Base-by-base conservation (phyloP, 2,888 invertebrate genomes). In the Metacarcinus magister region DNA sequence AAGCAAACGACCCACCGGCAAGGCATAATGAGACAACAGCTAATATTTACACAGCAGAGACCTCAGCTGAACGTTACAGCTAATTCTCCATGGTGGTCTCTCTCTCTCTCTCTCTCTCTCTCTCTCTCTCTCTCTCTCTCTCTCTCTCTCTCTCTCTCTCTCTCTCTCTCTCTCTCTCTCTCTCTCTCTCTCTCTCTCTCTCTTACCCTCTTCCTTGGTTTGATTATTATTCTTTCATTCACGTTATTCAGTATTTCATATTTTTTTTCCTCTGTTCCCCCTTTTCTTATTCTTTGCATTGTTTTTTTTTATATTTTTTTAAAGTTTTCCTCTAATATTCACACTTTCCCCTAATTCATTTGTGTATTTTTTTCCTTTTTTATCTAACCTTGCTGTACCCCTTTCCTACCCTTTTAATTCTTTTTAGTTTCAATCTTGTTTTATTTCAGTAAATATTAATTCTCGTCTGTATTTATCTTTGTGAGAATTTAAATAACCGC, bases 71-170 rank as follows among this genome's bases (percentile, higher is more conserved):
- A 28, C 87, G n/a, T 28, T 32, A 39, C 89, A n/a, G 43, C 43
- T 89, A 89, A 39, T 89, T 87, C 28, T 39, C 39, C 23, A 13
- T 39, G 5, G 32, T 43, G 32, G 39, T 90, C 90, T 43, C 32
- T 91, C 39, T 91, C 91, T 91, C 39, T 91, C 91, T 91, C 43
- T 43, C 91, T 91, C 39, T 91, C 91, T 89, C 89, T 89, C 89
- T 89, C 82, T 82, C 82, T 82, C 82, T 82, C 82, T 82, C 82
- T 32, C 82, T 48, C 48, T 48, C 48, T 48, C 48, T 48, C 48
- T 48, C 48, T 48, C 48, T 48, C 48, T 48, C 48, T 48, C 48
- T 48, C 48, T 48, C 48, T 48, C 48, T 48, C 48, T 48, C 48
- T 48, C 48, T 48, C 48, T 48, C 48, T 48, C 48, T 48, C 48